Evolutionary conservation across 2,113 vertebrate genomes (phyloP).

Genomic region (Sinosuthora webbiana): DNA sequence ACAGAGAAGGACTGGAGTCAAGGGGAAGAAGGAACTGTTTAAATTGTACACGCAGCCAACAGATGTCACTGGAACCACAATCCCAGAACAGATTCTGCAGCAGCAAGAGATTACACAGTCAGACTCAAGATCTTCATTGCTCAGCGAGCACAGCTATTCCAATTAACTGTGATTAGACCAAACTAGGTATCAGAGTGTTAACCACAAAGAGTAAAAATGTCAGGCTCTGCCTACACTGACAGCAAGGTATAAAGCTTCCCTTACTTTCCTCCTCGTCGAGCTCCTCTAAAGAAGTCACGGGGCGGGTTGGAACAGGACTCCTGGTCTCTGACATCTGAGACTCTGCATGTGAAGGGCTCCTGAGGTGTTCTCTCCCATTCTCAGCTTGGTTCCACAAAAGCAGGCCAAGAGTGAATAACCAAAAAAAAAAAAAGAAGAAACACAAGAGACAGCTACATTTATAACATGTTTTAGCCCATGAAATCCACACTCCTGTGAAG

Average conservation of each 20-base stretch:
- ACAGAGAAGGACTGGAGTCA: background rate
- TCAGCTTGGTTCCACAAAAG: slow-evolving; percentile 71
- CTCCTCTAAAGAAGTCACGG: slow-evolving; percentile 75
- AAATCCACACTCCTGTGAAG: background rate
- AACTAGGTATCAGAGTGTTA: background rate
- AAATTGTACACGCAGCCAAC: background rate
- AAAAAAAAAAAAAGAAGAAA: background rate
- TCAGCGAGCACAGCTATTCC: background rate
- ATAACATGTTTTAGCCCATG: background rate
- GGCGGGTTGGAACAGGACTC: background rate
- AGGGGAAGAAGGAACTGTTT: background rate
- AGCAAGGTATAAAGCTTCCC: slow-evolving; percentile 27
- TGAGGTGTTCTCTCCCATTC: slow-evolving; percentile 69
- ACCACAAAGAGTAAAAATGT: background rate
- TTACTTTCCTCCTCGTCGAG: slow-evolving; percentile 89
- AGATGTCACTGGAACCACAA: background rate
- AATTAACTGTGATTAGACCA: background rate
- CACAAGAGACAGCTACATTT: background rate
- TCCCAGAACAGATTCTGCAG: background rate
- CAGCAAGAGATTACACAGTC: background rate
- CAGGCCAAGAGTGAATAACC: background rate
- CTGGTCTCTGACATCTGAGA: slow-evolving; percentile 61
- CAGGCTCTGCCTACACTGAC: background rate
- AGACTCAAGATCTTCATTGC: background rate
- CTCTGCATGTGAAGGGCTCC: slow-evolving; percentile 46